These are phyloP conservation scores for Dryoscopus gambensis DNA, from an alignment of 2,113 vertebrate species.

Conservation along the genomic window DNA sequence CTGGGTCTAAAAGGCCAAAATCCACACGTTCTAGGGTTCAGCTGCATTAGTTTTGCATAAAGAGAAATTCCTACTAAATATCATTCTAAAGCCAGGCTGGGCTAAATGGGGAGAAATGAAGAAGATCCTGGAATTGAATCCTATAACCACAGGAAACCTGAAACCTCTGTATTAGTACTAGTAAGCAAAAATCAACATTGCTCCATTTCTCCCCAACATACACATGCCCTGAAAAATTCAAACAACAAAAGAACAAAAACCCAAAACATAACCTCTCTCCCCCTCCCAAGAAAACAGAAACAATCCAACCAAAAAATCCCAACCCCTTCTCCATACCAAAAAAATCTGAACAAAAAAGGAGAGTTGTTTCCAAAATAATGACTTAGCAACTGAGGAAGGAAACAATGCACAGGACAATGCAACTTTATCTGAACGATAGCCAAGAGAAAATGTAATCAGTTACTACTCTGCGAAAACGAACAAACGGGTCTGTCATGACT, in stretches of 20 bases:
- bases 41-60: not conserved
- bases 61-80: not conserved
- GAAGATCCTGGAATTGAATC: not conserved
- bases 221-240: not conserved
- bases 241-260: not conserved
- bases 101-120: not conserved
- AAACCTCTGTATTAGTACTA: not conserved
- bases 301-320: not conserved
- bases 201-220: not conserved
- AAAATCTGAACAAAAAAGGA: not conserved
- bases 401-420: not conserved
- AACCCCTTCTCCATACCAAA: not conserved
- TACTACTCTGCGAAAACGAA: not conserved
- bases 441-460: slow-evolving; percentile 1
- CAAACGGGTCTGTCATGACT: not conserved
- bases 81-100: not conserved
- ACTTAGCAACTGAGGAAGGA: not conserved
- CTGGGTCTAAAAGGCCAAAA: not conserved
- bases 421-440: not conserved
- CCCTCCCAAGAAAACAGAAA: not conserved
- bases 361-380: not conserved
- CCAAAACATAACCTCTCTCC: not conserved
- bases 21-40: not conserved
- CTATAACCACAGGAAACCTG: not conserved
- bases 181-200: not conserved